These are phyloP conservation scores for Oophaga pumilio DNA, from an alignment of 2,113 vertebrate species.

Conservation along the genomic window DNA sequence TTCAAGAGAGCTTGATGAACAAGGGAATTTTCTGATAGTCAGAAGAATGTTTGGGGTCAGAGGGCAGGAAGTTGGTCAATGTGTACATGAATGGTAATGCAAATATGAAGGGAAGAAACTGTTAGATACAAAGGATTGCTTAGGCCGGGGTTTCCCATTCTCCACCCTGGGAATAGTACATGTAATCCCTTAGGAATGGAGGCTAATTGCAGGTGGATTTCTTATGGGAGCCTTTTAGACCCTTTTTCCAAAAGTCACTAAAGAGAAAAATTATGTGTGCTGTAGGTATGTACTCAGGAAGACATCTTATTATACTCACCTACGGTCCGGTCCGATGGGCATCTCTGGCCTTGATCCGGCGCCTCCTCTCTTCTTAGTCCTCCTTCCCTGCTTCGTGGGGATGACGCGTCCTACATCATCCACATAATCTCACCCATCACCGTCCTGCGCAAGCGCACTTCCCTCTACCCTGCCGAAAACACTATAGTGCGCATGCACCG, in stretches of 20 bases:
- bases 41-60: slow-evolving; percentile 51
- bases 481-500: no score
- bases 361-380: no score
- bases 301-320: no score
- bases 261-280: not conserved
- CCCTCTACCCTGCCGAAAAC: no score
- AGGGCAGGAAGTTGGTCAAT: slow-evolving; percentile 49
- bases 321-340: no score
- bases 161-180: not conserved
- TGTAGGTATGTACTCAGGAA: no score
- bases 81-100: slow-evolving; percentile 38
- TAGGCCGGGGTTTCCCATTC: not conserved
- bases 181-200: slow-evolving; percentile 34
- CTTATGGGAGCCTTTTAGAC: not conserved
- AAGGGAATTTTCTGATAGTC: slow-evolving; percentile 48
- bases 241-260: not conserved
- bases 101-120: slow-evolving; percentile 27
- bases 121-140: slow-evolving; percentile 13
- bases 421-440: no score
- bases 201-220: slow-evolving; percentile 16
- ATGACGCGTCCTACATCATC: no score
- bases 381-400: no score
- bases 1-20: slow-evolving; percentile 34
- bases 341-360: no score
- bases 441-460: no score